Base-by-base conservation (phyloP, 1,140 invertebrate genomes). In the Drosophila ironensis region DNA sequence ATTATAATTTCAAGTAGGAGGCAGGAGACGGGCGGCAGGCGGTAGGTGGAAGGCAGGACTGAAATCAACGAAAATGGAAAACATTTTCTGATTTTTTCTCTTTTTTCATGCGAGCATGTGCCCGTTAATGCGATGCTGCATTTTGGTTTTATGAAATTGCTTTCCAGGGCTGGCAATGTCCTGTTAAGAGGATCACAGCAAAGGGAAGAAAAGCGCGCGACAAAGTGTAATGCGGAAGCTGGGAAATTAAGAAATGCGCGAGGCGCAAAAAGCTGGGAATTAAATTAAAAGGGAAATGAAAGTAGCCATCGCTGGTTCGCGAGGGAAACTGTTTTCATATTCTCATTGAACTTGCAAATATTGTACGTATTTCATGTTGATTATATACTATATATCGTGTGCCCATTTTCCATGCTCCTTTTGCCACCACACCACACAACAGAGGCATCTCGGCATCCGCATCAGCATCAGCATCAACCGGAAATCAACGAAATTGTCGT, bases 401-500 rank as follows among this genome's bases (percentile, higher is more conserved):
- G 16, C 4, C 30, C 28, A 37, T 24, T 78, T 60, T 22, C 6
- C 9, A 20, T 7, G 22, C 20, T 3, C 19, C 12, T 28, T 38
- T 33, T 47, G n/a, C 14, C 7, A 4, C 16, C 0, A 7, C 27
- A 41, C 48, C 25, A 27, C 47, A 40, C 33, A 41, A 61, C 63
- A 74, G 54, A 30, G 20, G 56, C 50, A 46, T 30, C 20, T n/a
- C n/a, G n/a, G n/a, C n/a, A n/a, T n/a, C n/a, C n/a, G n/a, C n/a
- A n/a, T n/a, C n/a, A 46, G 47, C 66, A 44, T 44, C 51, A 69
- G 69, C 66, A 57, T 60, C 67, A 77, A 73, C 69, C 50, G 78
- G 66, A 84, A 84, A 86, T 84, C 80, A 72, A 80, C 74, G 69
- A 80, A 84, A 84, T 86, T 84, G 78, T 86, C 80, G 75, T 74